Evolutionary conservation across 2,797 vertebrate genomes (phyloP), one percentile per base, ranked within the genome.

Genomic region (Hydrolagus colliei): DNA sequence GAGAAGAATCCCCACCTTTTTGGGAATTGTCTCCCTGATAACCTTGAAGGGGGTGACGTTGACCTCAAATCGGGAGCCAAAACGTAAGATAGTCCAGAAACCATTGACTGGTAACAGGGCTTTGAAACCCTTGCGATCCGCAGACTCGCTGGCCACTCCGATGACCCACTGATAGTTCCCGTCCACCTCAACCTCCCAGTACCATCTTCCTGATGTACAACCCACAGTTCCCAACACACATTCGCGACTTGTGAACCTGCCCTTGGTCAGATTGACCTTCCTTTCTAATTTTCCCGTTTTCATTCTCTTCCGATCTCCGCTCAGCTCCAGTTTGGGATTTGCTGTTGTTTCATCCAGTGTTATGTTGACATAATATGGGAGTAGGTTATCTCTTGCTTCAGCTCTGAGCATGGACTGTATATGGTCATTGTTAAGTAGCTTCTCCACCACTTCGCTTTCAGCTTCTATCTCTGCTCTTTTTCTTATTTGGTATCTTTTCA

Each of bases 261-360:
- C 61, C n/a, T 22, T 1, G 10, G 20, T 65, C 4, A 63, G 59
- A 27, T 12, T 11, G 77, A 80, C 20, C 27, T 1, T 80, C 62
- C 0, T 80, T 20, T 14, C 59, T 27, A 0, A 27, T 22, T 2
- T 59, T 1, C 6, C 65, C 61, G 27, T 63, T 16, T 22, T 80
- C 11, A 32, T 62, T 0, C 12, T 27, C 22, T 65, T 78, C 76
- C 11, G 20, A 61, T 78, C 76, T 20, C 62, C 13, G 6, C 41
- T 59, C 52, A 78, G 20, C 20, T 78, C 76, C n/a, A 78, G 76
- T 10, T 0, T 18, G n/a, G 18, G 52, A 62, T 78, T 78, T n/a
- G 76, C 76, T 62, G 76, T 78, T 78, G n/a, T 16, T 22, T 16
- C 16, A 22, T 78, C 76, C 18, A 78, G 76, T 18, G n/a, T 75